Conservation (phyloP, 2,797 vertebrate genomes). For the Macrochelys suwanniensis region DNA sequence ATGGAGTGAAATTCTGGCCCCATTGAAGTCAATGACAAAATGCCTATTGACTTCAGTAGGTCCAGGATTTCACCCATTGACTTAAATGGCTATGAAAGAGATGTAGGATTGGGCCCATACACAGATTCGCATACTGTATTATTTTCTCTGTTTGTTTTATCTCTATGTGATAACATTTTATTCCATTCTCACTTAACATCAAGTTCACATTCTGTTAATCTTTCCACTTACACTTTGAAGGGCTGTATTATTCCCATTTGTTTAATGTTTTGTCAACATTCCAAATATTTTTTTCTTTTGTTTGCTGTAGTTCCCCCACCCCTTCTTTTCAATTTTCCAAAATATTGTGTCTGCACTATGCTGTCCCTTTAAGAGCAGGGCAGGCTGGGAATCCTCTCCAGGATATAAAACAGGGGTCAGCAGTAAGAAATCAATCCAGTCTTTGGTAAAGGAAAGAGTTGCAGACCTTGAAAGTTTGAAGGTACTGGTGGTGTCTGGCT, state of each 20-base stretch:
- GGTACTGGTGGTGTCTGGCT: background rate
- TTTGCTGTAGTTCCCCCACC: slow-evolving; percentile 41
- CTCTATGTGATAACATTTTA: background rate
- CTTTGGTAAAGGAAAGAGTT: background rate
- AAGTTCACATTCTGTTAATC: slow-evolving; percentile 60
- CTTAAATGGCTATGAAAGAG: background rate
- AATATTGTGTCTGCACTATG: background rate
- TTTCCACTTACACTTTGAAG: slow-evolving; percentile 49
- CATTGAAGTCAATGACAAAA: background rate
- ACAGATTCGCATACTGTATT: background rate
- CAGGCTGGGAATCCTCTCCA: background rate
- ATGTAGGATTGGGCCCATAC: accelerated
- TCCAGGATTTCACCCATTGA: background rate
- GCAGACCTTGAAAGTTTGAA: background rate
- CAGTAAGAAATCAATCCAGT: background rate
- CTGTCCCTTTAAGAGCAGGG: slow-evolving; percentile 12
- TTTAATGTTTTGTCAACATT: slow-evolving; percentile 67
- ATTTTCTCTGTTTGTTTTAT: background rate
- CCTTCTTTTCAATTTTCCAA: slow-evolving; percentile 32
- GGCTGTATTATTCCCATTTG: slow-evolving; percentile 15
- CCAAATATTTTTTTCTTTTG: slow-evolving; percentile 46
- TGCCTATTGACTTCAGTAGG: background rate
- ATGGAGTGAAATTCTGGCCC: background rate
- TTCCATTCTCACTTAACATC: slow-evolving; percentile 45
- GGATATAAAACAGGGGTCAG: background rate